phyloP scores from a whole-genome alignment of 1,140 invertebrate genomes.

The Lethrus apterus region DNA sequence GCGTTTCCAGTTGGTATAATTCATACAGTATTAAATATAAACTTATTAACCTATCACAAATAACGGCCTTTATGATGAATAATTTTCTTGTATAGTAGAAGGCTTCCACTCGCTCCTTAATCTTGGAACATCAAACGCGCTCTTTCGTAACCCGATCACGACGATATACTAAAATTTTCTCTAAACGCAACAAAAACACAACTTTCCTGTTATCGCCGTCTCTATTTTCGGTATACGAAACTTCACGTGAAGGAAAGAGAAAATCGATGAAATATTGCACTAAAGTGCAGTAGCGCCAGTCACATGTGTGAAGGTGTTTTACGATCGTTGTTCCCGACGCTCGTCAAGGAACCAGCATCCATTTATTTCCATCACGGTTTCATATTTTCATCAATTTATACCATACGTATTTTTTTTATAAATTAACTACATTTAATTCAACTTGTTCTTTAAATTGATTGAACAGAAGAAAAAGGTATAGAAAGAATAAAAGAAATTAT shows the following conservation, averaged over 20 bases:
- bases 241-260: conserved; percentile 14
- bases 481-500: too few relatives aligned
- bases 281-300: conserved; percentile 27
- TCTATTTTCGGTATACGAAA: conserved; percentile 7
- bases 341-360: conserved; percentile 1
- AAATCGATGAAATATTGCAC: conserved; percentile 20
- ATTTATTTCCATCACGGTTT: too few relatives aligned
- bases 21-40: too few relatives aligned
- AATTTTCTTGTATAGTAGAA: neutral
- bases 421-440: too few relatives aligned
- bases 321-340: conserved; percentile 14
- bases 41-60: too few relatives aligned
- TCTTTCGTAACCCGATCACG: conserved; percentile 5
- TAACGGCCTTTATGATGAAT: too few relatives aligned
- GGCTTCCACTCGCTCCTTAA: conserved; percentile 1
- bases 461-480: too few relatives aligned
- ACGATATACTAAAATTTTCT: conserved; percentile 8
- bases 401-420: too few relatives aligned
- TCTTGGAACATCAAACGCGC: conserved; percentile 2
- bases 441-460: too few relatives aligned
- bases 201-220: conserved; percentile 5
- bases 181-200: conserved; percentile 11
- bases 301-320: conserved; percentile 27
- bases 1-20: too few relatives aligned
- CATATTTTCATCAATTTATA: too few relatives aligned